Evolutionary conservation across 2,113 vertebrate genomes (phyloP).

Genomic region (Arvicanthis niloticus): DNA sequence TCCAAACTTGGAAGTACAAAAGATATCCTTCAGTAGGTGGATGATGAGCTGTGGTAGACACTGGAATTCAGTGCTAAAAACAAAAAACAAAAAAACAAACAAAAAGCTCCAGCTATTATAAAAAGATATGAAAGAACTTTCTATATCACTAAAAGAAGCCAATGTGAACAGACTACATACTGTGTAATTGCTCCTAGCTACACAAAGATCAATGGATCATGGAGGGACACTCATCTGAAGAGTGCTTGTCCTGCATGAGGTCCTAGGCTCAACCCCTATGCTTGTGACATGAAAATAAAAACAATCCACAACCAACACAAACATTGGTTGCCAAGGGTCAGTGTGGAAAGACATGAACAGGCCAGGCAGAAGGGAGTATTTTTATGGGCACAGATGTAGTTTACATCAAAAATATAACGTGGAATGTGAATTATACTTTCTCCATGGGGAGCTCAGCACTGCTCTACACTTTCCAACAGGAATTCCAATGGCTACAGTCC

Average conservation of each 20-base stretch:
- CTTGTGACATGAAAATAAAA: not conserved
- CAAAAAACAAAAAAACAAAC: not conserved
- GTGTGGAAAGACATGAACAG: not conserved
- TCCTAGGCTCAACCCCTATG: not conserved
- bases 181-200: not conserved
- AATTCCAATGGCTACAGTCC: not conserved
- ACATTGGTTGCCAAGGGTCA: not conserved
- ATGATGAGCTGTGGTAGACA: not conserved
- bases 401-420: not conserved
- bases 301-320: not conserved
- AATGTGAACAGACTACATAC: not conserved
- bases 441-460: not conserved
- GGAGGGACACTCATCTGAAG: not conserved
- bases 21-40: not conserved
- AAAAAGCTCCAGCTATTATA: not conserved
- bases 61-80: not conserved
- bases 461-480: not conserved
- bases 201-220: not conserved
- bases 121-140: not conserved
- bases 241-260: no score
- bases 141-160: not conserved
- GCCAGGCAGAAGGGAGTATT: not conserved
- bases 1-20: not conserved
- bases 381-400: not conserved
- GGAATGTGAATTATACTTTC: no score